phyloP scores from a whole-genome alignment of 2,888 invertebrate species.

The Noctua janthina region DNA sequence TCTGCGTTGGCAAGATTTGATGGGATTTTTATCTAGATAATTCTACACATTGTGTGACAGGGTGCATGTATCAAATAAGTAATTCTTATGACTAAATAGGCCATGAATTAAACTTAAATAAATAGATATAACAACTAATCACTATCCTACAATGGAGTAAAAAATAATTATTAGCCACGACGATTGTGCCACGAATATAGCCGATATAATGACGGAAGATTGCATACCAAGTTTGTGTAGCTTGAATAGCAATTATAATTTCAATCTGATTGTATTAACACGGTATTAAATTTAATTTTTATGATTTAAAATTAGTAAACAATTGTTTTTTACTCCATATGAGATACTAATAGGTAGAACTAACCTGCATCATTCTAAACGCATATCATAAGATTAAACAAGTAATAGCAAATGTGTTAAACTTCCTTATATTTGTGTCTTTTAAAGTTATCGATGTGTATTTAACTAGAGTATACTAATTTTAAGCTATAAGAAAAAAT shows the following conservation, averaged over 20 bases:
- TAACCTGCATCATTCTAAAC: constrained; percentile 70
- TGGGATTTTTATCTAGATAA: constrained; percentile 63
- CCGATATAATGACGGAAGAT: background rate
- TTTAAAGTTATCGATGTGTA: constrained; percentile 68
- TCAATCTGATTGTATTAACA: background rate
- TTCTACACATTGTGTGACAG: constrained; percentile 88
- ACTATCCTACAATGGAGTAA: constrained; percentile 56
- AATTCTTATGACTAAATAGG: constrained; percentile 73
- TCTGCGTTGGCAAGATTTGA: constrained; percentile 69
- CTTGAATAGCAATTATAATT: background rate
- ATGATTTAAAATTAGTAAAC: background rate
- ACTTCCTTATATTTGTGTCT: constrained; percentile 63
- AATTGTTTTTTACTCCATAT: constrained; percentile 54
- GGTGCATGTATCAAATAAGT: constrained; percentile 87
- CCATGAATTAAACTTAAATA: constrained; percentile 66
- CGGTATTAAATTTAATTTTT: background rate
- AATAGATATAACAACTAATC: constrained; percentile 66
- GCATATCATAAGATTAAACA: constrained; percentile 64
- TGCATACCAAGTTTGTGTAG: background rate
- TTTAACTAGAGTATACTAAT: constrained; percentile 62
- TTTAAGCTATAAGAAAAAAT: constrained; percentile 40
- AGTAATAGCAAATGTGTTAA: constrained; percentile 64
- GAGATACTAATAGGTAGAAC: constrained; percentile 63
- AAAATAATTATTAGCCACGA: constrained; percentile 22
- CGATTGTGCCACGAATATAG: background rate